Evolutionary conservation across 2,888 invertebrate genomes (phyloP).

Genomic region (Leucophora obtusa): DNA sequence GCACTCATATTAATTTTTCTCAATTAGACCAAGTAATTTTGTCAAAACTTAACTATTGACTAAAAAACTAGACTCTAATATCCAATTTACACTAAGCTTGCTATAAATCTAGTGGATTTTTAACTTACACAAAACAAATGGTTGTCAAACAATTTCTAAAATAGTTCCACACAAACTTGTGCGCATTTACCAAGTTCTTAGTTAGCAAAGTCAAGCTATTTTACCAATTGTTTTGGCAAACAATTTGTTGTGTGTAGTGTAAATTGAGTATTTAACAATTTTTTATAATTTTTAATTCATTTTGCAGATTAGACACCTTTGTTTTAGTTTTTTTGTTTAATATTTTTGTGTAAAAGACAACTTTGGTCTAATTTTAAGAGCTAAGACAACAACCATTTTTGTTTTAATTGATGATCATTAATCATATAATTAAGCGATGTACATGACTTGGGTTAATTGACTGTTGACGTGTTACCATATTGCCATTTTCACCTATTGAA

Average conservation of each 20-base stretch:
- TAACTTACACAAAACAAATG: too few species aligned
- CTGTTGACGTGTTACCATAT: conserved; percentile 69
- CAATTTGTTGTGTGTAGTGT: too few species aligned
- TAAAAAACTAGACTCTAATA: conserved; percentile 21
- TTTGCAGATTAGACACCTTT: conserved; percentile 58
- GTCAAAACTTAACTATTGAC: conserved; percentile 12
- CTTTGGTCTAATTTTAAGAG: conserved; percentile 53
- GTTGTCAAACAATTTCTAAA: too few species aligned
- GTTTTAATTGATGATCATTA: conserved; percentile 2
- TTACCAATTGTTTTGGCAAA: too few species aligned
- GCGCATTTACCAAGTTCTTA: too few species aligned
- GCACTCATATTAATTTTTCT: conserved; percentile 1
- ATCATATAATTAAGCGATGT: conserved; percentile 76
- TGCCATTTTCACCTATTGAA: conserved; percentile 61
- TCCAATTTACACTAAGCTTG: too few species aligned
- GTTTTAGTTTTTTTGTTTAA: conserved; percentile 17
- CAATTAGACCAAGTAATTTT: not conserved
- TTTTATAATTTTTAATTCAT: conserved; percentile 5
- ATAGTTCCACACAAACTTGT: too few species aligned
- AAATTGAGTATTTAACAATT: too few species aligned
- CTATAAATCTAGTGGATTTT: too few species aligned
- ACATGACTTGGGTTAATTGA: conserved; percentile 76
- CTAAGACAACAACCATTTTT: conserved; percentile 24
- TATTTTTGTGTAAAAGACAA: conserved; percentile 34
- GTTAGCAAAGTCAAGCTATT: too few species aligned